Percentiles rank a stretch among this genome's conserved stretches.
Conservation (phyloP, 2,888 invertebrate species). For the Idaea straminata region DNA sequence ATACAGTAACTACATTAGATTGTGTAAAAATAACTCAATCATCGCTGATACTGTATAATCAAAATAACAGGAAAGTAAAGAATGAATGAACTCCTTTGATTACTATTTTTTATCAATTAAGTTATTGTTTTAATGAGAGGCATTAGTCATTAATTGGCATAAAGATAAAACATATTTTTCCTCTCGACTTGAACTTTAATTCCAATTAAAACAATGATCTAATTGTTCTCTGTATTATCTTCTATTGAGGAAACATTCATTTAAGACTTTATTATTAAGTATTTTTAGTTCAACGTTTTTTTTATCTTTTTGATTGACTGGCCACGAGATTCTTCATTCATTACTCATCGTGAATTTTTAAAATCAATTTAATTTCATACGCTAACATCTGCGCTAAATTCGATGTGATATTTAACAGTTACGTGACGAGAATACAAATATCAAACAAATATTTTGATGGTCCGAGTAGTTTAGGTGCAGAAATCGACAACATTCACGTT, state of each 20-base stretch:
- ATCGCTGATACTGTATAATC: background rate
- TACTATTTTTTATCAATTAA: background rate
- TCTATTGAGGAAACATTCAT: background rate
- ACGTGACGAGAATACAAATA: background rate
- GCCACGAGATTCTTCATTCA: background rate
- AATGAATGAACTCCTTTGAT: background rate
- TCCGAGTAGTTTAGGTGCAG: background rate
- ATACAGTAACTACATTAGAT: too few relatives aligned
- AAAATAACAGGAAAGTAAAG: background rate
- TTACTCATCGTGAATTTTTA: background rate
- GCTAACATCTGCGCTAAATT: slow-evolving; percentile 1
- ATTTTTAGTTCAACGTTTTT: too few relatives aligned
- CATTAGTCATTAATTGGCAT: slow-evolving; percentile 3
- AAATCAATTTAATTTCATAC: background rate
- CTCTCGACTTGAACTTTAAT: background rate
- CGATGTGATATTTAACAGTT: background rate
- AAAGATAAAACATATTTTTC: slow-evolving; percentile 1
- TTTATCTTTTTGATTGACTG: background rate
- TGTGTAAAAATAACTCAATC: background rate
- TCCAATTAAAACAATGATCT: background rate
- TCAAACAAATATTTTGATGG: background rate
- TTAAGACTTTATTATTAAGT: too few relatives aligned
- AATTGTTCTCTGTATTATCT: background rate
- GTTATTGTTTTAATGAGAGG: background rate
- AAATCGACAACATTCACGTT: background rate